Evolutionary conservation across 2,888 invertebrate species (phyloP), one percentile per base, ranked within the genome.

Genomic region (Danaus chrysippus): DNA sequence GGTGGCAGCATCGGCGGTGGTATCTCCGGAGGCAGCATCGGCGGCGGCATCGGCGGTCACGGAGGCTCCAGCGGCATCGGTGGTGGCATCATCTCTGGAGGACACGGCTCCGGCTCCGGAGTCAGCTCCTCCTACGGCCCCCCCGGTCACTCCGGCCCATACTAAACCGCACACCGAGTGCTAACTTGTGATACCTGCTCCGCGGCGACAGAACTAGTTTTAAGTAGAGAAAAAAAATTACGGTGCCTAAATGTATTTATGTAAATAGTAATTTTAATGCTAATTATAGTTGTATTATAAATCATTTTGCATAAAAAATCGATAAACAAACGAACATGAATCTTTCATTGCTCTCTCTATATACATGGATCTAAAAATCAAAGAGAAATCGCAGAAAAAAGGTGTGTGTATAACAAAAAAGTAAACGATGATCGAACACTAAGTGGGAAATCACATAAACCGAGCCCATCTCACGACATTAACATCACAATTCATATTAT

Each of bases 61-160:
- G 79, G 78, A 41, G 76, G 78, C 34, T 71, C 73, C 68, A 68
- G 76, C 62, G 74, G 76, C 56, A 61, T 72, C 67, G 79, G 78
- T 54, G 79, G 79, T 56, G 82, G 86, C 67, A 71, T 75, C 70
- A 77, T 80, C 69, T 82, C 76, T 56, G 81, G 79, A 42, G 75
- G 76, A n/a, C 63, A 63, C 61, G 71, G 72, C 67, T 74, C 76
- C 71, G 69, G 73, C 43, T 86, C 85, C 59, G 85, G 86, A 64
- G 92, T 92, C 76, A 92, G 92, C 91, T 78, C 91, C 74, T 92
- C 89, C 69, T 94, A 94, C 86, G 94, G 94, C 66, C 91, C 93
- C 76, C 94, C 94, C 76, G 93, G 92, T 68, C 93, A 92, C 76
- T 94, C 94, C 76, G 94, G 94, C 78, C 94, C 94, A 69, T 94